These are phyloP conservation scores for Aegithalos caudatus DNA, from an alignment of 2,113 vertebrate genomes.

Conservation along the genomic window DNA sequence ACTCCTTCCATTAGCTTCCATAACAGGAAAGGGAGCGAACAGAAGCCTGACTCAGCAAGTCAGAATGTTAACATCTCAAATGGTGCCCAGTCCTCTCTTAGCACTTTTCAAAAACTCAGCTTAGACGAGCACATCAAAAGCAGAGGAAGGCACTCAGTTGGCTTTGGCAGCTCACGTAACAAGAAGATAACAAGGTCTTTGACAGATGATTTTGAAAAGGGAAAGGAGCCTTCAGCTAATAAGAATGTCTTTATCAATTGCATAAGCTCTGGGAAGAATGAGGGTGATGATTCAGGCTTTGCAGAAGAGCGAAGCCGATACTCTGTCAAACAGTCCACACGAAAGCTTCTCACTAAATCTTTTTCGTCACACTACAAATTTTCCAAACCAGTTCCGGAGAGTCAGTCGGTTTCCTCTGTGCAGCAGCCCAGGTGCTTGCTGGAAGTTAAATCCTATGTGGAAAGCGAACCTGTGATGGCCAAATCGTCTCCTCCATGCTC, in stretches of 20 bases:
- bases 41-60: slow-evolving; percentile 67
- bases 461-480: slow-evolving; percentile 63
- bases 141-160: slow-evolving; percentile 84
- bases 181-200: slow-evolving; percentile 94
- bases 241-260: slow-evolving; percentile 96
- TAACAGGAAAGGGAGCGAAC: slow-evolving; percentile 80
- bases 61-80: slow-evolving; percentile 80
- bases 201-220: slow-evolving; percentile 92
- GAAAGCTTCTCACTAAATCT: slow-evolving; percentile 90
- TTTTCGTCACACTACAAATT: slow-evolving; percentile 92
- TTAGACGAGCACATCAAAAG: slow-evolving; percentile 75
- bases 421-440: slow-evolving; percentile 76
- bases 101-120: slow-evolving; percentile 64
- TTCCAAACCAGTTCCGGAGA: slow-evolving; percentile 75
- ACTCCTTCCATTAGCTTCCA: slow-evolving; percentile 91
- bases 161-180: slow-evolving; percentile 83
- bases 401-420: slow-evolving; percentile 45
- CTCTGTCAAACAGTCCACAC: slow-evolving; percentile 81
- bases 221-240: slow-evolving; percentile 77
- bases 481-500: slow-evolving; percentile 79
- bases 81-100: slow-evolving; percentile 72
- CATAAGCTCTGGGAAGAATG: slow-evolving; percentile 88
- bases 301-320: slow-evolving; percentile 82
- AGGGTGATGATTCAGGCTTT: slow-evolving; percentile 93
- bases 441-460: slow-evolving; percentile 56